These are phyloP conservation scores for Physella acuta DNA, from an alignment of 1,140 invertebrate genomes.

Conservation along the genomic window DNA sequence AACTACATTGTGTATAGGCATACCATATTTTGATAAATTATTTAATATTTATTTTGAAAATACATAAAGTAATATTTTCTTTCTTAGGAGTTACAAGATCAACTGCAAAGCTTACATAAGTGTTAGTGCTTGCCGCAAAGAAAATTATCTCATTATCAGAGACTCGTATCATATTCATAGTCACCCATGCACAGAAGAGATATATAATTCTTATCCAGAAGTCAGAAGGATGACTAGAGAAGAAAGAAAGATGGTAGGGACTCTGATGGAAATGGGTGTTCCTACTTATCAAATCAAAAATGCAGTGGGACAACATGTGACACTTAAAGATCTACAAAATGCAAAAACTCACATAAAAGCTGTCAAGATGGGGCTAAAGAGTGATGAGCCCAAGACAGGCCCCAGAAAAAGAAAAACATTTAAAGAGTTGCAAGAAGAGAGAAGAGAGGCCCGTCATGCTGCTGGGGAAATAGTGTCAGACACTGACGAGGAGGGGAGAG, in stretches of 20 bases:
- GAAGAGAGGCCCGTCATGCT: not conserved
- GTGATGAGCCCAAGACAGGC: slow-evolving; percentile 3
- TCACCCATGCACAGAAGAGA: slow-evolving; percentile 27
- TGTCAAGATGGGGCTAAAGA: slow-evolving; percentile 14
- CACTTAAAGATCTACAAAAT: slow-evolving; percentile 24
- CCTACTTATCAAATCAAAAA: slow-evolving; percentile 16
- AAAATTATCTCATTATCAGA: slow-evolving; percentile 22
- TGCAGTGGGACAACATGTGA: slow-evolving; percentile 17
- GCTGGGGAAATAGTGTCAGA: not conserved
- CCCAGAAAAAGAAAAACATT: not conserved
- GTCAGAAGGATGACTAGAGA: slow-evolving; percentile 22
- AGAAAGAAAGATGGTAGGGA: slow-evolving; percentile 18
- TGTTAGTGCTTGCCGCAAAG: slow-evolving; percentile 23
- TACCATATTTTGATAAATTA: not conserved
- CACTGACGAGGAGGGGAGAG: not conserved
- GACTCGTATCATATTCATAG: slow-evolving; percentile 22
- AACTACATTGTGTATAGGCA: no score
- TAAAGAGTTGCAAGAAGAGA: not conserved
- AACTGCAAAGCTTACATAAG: slow-evolving; percentile 23
- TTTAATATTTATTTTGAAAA: not conserved
- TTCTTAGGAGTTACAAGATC: slow-evolving; percentile 23
- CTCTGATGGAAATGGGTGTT: slow-evolving; percentile 24
- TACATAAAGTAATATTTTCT: slow-evolving; percentile 4
- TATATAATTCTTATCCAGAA: slow-evolving; percentile 23
- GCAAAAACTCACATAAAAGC: slow-evolving; percentile 18